Base-by-base conservation (phyloP, 2,797 vertebrate species). In the Xiphophorus birchmanni region DNA sequence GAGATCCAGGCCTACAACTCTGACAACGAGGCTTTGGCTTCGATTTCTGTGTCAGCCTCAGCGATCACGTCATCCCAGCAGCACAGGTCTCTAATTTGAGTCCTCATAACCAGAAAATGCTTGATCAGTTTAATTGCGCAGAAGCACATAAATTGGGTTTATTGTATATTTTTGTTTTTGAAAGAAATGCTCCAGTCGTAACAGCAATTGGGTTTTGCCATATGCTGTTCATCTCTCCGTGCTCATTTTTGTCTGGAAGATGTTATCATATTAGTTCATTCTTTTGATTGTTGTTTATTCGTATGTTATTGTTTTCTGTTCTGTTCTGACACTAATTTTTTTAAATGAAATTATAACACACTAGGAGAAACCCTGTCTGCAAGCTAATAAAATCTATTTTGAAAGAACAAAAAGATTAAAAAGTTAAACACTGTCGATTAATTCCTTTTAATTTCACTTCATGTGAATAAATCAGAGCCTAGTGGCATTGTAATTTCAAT, bases 41-140 rank as follows among this genome's bases (percentile, higher is more conserved):
- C 47, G 56, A 90, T 90, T 86, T 76, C 80, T 85, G 77, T 74
- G 93, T 90, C 81, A 90, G 75, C 84, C 81, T 65, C 60, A 58
- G 65, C 0, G 40, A 60, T 76, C 35, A 26, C 81, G 78, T 86
- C 84, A 80, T 78, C 81, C 78, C 78, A 77, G 75, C 2, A 71
- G 42, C 40, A 37, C 82, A 48, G 35, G 42, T 48, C 71, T 63
- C 71, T 73, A 76, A 71, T 82, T 80, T 35, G 80, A 75, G 72
- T 65, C 75, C 76, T 12, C 0, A 50, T 15, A 44, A 40, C 40
- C 73, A 78, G 1, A 72, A 60, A 50, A n/a, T 2, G 23, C 29
- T 18, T 52, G 42, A 52, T 56, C 52, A 21, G 29, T 77, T 40
- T 42, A 72, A 18, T 54, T 65, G 75, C 67, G 50, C 21, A 29